These are phyloP conservation scores for Hiodon tergisus DNA, from an alignment of 2,113 vertebrate species.

Conservation along the genomic window DNA sequence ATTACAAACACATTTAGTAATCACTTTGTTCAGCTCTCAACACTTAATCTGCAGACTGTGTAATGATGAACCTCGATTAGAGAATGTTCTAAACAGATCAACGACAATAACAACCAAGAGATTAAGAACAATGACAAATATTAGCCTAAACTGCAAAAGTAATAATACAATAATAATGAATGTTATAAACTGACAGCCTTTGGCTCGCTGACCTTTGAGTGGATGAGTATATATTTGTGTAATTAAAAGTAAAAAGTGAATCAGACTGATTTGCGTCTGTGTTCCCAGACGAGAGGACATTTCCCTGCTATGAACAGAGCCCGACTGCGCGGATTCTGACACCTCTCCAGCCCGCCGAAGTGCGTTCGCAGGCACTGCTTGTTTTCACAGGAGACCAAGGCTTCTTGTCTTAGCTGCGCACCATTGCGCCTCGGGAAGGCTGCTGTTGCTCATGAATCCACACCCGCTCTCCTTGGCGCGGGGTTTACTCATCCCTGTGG, in stretches of 20 bases:
- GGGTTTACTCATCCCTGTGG: slow-evolving; percentile 63
- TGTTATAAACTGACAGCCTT: neutral
- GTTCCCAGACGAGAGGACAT: slow-evolving; percentile 30
- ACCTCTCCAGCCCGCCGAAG: slow-evolving; percentile 68
- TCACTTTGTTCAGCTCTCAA: neutral
- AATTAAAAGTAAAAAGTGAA: neutral
- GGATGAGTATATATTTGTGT: neutral
- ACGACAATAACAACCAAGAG: neutral
- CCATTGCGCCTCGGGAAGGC: slow-evolving; percentile 68
- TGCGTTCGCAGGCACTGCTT: slow-evolving; percentile 73
- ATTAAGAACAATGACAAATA: neutral
- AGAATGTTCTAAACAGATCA: too few species aligned
- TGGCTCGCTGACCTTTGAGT: too few species aligned
- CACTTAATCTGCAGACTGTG: neutral
- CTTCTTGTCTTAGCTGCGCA: slow-evolving; percentile 48
- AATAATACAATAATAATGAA: neutral
- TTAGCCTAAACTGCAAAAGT: neutral
- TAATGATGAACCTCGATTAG: too few species aligned
- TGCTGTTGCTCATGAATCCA: slow-evolving; percentile 66
- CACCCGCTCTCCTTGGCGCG: slow-evolving; percentile 61
- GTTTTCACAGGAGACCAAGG: slow-evolving; percentile 66
- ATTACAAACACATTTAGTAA: too few species aligned
- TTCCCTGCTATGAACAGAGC: slow-evolving; percentile 46
- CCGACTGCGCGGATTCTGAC: slow-evolving; percentile 60
- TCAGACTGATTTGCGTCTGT: neutral